phyloP scores from a whole-genome alignment of 2,797 vertebrate species.

The Rhynchonycteris naso region DNA sequence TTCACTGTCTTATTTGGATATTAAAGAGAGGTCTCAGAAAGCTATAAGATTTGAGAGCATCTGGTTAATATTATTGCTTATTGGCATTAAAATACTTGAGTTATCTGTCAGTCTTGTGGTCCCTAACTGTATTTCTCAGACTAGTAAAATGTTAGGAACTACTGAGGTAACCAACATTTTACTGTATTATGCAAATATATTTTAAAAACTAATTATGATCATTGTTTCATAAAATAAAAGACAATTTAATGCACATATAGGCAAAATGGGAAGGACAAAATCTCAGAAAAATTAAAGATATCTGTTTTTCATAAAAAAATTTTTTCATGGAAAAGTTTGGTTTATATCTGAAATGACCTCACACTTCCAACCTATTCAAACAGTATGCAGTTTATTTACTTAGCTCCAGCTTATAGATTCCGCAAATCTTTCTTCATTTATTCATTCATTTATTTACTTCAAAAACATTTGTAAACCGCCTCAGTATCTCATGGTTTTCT shows the following conservation, averaged over 20 bases:
- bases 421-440: background rate
- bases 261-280: constrained; percentile 20
- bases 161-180: background rate
- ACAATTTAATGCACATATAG: background rate
- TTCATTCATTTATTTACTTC: background rate
- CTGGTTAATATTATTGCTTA: background rate
- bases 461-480: background rate
- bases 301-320: background rate
- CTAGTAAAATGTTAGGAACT: background rate
- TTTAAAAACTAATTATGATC: background rate
- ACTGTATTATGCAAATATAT: background rate
- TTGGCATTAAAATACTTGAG: constrained; percentile 33
- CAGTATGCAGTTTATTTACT: background rate
- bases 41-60: background rate
- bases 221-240: constrained; percentile 44
- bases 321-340: background rate
- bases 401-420: background rate
- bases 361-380: constrained; percentile 16
- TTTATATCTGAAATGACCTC: constrained; percentile 38
- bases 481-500: background rate
- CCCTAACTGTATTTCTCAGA: background rate
- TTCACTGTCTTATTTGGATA: background rate
- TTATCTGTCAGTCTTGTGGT: background rate
- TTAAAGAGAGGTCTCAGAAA: constrained; percentile 13
- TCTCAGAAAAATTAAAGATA: background rate